Base-by-base conservation (phyloP, 2,888 invertebrate genomes). In the Erebia aethiops region DNA sequence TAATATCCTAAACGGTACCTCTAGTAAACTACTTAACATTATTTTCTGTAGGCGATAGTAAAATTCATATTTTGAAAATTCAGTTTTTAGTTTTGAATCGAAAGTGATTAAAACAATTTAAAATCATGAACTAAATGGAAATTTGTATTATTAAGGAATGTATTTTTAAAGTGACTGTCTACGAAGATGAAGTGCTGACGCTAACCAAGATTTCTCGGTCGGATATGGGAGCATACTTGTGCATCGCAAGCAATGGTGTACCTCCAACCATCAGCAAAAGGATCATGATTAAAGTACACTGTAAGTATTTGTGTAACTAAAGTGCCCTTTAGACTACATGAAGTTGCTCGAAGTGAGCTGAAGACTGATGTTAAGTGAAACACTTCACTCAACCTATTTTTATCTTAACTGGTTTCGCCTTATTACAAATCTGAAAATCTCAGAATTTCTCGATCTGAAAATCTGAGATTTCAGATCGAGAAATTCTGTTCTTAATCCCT, bases 201-300 rank as follows among this genome's bases (percentile, higher is more conserved):
- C 93, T 98, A 76, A 94, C 95, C 77, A 98, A 97, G 92, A 96
- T 98, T 86, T 96, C 97, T 71, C 95, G 98, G 74, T 96, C 96
- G 60, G 98, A 98, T 87, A 98, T 98, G 98, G 98, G 98, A 16
- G 96, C 97, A 74, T 98, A 98, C 90, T 94, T 98, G 80, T 98
- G 98, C 92, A 98, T 98, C 79, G 98, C 98, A 58, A 96, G 96
- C 79, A 98, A 98, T 82, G 97, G 97, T 43, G 96, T 98, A 62
- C 98, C 98, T 57, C 98, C 98, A 64, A 95, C 97, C 68, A 96
- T 98, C 81, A 97, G 97, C 93, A 98, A 98, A 91, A 95, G 98
- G 84, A 97, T 98, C 83, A 95, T 95, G 86, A 96, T 98, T 83
- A 97, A 96, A 94, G 98, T 98, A 79, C 97, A 98, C 87, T 98